Percentiles rank a stretch among this genome's conserved stretches.
These are phyloP conservation scores for Sinelater perroti DNA, from an alignment of 2,888 invertebrate genomes.

Conservation along the genomic window DNA sequence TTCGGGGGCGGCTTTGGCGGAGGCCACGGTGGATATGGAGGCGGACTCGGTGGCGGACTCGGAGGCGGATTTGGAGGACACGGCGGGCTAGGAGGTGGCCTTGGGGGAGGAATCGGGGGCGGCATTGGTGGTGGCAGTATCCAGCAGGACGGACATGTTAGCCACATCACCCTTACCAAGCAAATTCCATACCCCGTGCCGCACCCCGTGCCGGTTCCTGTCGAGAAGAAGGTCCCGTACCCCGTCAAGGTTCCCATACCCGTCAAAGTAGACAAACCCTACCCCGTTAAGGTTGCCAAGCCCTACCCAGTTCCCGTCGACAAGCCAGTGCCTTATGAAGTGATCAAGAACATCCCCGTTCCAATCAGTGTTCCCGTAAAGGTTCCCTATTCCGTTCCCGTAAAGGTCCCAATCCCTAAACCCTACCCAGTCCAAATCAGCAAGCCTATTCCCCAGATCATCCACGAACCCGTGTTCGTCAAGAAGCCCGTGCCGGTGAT, in stretches of 20 bases:
- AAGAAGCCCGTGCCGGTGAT: slow-evolving; percentile 63
- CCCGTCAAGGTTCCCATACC: slow-evolving; percentile 58
- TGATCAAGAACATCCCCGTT: slow-evolving; percentile 64
- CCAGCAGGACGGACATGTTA: slow-evolving; percentile 39
- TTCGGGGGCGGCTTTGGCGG: slow-evolving; percentile 33
- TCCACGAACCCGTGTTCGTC: slow-evolving; percentile 62
- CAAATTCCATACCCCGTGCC: slow-evolving; percentile 63
- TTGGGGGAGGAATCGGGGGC: slow-evolving; percentile 11
- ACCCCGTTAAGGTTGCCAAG: slow-evolving; percentile 61
- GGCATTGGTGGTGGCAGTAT: slow-evolving; percentile 39
- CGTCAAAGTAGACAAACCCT: slow-evolving; percentile 63
- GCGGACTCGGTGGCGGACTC: slow-evolving; percentile 49
- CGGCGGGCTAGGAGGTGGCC: slow-evolving; percentile 19
- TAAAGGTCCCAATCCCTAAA: slow-evolving; percentile 54
- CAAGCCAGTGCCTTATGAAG: slow-evolving; percentile 64
- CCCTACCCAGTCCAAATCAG: slow-evolving; percentile 60
- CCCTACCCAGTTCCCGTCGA: slow-evolving; percentile 64
- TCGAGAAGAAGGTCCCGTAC: slow-evolving; percentile 63
- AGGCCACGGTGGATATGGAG: slow-evolving; percentile 41
- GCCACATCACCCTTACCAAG: slow-evolving; percentile 60
- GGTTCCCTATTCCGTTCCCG: slow-evolving; percentile 53
- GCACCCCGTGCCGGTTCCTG: slow-evolving; percentile 63
- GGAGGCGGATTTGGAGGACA: slow-evolving; percentile 43
- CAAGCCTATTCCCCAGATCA: slow-evolving; percentile 62
- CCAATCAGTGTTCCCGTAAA: slow-evolving; percentile 60